Evolutionary conservation across 2,888 invertebrate species (phyloP).

Genomic region (Molorchus minor): DNA sequence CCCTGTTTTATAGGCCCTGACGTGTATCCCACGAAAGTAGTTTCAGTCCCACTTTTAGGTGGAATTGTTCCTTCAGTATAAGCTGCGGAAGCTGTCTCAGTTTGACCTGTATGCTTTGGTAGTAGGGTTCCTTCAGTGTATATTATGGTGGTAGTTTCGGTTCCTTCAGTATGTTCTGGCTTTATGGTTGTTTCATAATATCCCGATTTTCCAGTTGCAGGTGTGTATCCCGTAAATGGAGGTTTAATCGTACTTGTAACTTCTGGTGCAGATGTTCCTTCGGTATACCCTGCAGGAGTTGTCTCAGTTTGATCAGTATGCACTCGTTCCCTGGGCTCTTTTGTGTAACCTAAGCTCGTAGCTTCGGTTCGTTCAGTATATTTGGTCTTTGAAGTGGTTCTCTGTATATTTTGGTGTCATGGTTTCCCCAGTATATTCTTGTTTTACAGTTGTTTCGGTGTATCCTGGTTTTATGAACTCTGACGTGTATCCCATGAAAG

Average conservation of each 20-base stretch:
- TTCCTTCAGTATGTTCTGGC: neutral
- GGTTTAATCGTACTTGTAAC: neutral
- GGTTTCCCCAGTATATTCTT: neutral
- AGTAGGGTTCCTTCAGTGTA: neutral
- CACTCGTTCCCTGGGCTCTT: neutral
- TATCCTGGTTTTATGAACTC: neutral
- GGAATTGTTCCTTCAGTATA: neutral
- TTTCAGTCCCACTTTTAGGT: neutral
- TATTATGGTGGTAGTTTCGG: neutral
- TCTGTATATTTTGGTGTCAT: neutral
- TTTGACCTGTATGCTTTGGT: neutral
- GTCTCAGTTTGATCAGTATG: neutral
- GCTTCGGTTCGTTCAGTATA: no score
- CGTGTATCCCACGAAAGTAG: neutral
- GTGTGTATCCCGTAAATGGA: neutral
- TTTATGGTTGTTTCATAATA: neutral
- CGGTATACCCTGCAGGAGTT: neutral
- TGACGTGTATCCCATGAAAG: neutral
- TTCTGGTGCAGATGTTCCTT: neutral
- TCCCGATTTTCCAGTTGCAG: neutral
- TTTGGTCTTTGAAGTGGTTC: no score
- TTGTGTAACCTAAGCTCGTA: no score
- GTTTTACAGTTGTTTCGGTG: neutral
- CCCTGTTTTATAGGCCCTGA: no score
- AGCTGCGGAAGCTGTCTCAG: neutral